phyloP scores from a whole-genome alignment of 1,140 invertebrate genomes.

The Elymnias hypermnestra region DNA sequence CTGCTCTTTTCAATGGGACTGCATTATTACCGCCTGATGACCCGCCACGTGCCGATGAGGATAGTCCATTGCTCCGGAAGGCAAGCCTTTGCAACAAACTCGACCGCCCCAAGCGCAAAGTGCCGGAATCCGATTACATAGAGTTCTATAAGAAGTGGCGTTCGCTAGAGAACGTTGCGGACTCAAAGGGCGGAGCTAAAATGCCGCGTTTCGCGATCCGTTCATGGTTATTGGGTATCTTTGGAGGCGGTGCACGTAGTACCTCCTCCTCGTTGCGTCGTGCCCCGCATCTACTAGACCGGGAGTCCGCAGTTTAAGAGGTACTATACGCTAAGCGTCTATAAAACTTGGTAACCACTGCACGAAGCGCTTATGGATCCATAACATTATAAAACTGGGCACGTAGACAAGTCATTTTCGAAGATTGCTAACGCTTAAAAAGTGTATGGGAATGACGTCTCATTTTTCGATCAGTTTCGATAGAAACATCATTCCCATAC shows the following conservation, averaged over 20 bases:
- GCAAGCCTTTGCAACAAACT: slow-evolving; percentile 61
- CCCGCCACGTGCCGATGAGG: slow-evolving; percentile 59
- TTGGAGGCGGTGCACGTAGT: slow-evolving; percentile 79
- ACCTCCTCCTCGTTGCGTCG: slow-evolving; percentile 81
- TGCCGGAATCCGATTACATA: slow-evolving; percentile 67
- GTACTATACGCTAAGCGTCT: too few relatives aligned
- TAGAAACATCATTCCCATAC: too few relatives aligned
- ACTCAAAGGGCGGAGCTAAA: slow-evolving; percentile 68
- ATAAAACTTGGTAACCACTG: too few relatives aligned
- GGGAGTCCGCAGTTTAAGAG: slow-evolving; percentile 65
- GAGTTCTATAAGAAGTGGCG: slow-evolving; percentile 83
- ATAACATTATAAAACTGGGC: too few relatives aligned
- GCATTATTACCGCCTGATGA: slow-evolving; percentile 70
- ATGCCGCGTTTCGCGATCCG: slow-evolving; percentile 77
- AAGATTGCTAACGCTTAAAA: too few relatives aligned
- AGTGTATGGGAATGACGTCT: too few relatives aligned
- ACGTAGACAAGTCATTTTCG: too few relatives aligned
- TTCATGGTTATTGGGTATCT: slow-evolving; percentile 82
- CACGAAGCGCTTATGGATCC: too few relatives aligned
- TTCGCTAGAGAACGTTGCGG: slow-evolving; percentile 83
- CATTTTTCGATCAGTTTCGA: too few relatives aligned
- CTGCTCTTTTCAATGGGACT: slow-evolving; percentile 66
- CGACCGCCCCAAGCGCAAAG: slow-evolving; percentile 56
- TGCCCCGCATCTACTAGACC: slow-evolving; percentile 65
- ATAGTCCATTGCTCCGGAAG: slow-evolving; percentile 67